A percentile compares a stretch with the other conserved stretches of the same genome.
phyloP scores from a whole-genome alignment of 2,888 invertebrate species.

The Sthenelais limicola region DNA sequence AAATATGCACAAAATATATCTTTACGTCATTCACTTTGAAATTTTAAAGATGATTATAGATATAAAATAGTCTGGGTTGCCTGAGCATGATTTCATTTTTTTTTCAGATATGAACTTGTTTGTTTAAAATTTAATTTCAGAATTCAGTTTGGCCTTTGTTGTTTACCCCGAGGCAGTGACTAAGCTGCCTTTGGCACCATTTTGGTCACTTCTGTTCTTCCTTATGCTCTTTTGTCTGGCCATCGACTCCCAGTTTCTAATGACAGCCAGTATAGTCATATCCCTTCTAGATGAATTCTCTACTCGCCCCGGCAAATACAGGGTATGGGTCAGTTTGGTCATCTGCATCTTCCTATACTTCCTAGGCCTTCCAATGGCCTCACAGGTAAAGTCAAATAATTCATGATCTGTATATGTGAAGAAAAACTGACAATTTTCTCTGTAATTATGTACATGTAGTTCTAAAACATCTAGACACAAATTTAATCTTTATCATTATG shows the following conservation, averaged over 20 bases:
- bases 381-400: constrained; percentile 74
- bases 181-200: constrained; percentile 41
- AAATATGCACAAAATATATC: too few species aligned
- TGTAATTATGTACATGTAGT: too few species aligned
- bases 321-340: constrained; percentile 73
- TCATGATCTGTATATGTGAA: too few species aligned
- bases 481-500: too few species aligned
- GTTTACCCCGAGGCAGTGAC: constrained; percentile 49
- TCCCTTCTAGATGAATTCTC: constrained; percentile 47
- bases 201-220: constrained; percentile 51
- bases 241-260: constrained; percentile 49
- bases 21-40: too few species aligned
- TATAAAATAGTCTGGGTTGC: too few species aligned
- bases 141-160: constrained; percentile 47
- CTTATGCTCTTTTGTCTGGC: constrained; percentile 48
- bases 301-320: constrained; percentile 4
- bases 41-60: too few species aligned
- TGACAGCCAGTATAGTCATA: constrained; percentile 44
- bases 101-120: too few species aligned
- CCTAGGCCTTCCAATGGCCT: constrained; percentile 83
- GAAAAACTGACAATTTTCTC: too few species aligned
- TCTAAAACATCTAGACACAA: too few species aligned
- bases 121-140: constrained; percentile 20
- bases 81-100: too few species aligned
- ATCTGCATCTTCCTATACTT: constrained; percentile 79